Base-by-base conservation (phyloP, 2,797 vertebrate genomes). In the Tragelaphus oryx region DNA sequence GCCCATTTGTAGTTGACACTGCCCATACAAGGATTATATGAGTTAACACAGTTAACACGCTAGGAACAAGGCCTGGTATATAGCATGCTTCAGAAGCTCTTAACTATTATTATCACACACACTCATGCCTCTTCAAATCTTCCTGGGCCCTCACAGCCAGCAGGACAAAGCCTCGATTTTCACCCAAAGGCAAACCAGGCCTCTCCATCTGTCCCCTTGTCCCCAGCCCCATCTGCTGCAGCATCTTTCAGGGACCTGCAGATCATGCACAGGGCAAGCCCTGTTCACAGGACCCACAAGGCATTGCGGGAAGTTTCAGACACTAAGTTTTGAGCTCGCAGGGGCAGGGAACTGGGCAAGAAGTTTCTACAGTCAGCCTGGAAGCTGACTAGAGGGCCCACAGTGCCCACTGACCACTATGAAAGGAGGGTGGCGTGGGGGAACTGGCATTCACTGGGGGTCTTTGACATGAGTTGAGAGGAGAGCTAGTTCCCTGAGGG, bases 381-480 rank as follows among this genome's bases (percentile, higher is more conserved):
- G 13, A 37, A 20, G 24, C 9, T 8, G n/a, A 24, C 28, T 4
- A 50, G 37, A 14, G 22, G 18, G 9, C 12, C 74, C 57, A 30
- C 0, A 2, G 80, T 48, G 8, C 26, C 30, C 5, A 1, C 28
- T 7, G 24, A 33, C 55, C 24, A 2, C 3, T 14, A 3, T 18
- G 30, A 33, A 3, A 7, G 24, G 8, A 33, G 1, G 11, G 6
- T 4, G 24, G 13, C 0, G 16, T 48, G 7, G 46, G 20, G 4
- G 5, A 1, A 13, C 44, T 41, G 68, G 46, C 13, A 18, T 57
- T 52, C 54, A 17, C n/a, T 52, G 37, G 30, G 30, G 37, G 12
- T 87, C 52, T 5, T 41, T 2, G 20, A 37, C 54, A 13, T 46
- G 22, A 22, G 37, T 17, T 26, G 41, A 59, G 46, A 85, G 57